Evolutionary conservation across 2,888 invertebrate genomes (phyloP).

Genomic region (Machimus atricapillus): DNA sequence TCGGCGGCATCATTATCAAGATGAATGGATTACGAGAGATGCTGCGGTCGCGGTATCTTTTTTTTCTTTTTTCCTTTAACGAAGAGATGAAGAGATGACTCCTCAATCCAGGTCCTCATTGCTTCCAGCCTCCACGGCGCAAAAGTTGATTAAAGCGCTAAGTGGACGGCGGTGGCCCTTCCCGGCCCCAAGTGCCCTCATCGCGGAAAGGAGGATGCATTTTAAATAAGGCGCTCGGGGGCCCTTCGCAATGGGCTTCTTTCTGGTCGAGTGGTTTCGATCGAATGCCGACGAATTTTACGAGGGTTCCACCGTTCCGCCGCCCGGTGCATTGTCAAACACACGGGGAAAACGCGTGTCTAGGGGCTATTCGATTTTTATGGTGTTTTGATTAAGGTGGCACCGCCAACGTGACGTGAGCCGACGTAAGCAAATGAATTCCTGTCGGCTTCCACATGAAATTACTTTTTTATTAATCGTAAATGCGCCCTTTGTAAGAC

Average conservation of each 20-base stretch:
- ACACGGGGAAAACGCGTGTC: background rate
- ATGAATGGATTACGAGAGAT: constrained; percentile 28
- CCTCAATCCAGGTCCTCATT: background rate
- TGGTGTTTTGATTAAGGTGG: background rate
- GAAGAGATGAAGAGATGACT: background rate
- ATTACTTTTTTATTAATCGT: background rate
- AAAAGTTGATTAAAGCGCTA: constrained; percentile 5
- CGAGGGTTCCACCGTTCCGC: background rate
- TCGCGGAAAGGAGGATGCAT: background rate
- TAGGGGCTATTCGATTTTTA: background rate
- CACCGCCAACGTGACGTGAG: background rate
- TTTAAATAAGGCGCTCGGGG: background rate
- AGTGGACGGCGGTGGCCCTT: background rate
- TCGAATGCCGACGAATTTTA: background rate
- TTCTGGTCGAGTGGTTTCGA: constrained; percentile 3
- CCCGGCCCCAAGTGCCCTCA: background rate
- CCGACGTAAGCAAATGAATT: background rate
- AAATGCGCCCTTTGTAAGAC: background rate
- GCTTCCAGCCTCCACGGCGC: background rate
- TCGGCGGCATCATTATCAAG: constrained; percentile 19
- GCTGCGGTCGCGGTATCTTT: background rate
- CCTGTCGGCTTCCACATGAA: background rate
- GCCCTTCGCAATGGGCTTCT: background rate
- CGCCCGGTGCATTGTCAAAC: background rate
- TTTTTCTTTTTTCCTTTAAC: too few species aligned